Conservation (phyloP, 2,797 vertebrate genomes). For the Rachycentron canadum region DNA sequence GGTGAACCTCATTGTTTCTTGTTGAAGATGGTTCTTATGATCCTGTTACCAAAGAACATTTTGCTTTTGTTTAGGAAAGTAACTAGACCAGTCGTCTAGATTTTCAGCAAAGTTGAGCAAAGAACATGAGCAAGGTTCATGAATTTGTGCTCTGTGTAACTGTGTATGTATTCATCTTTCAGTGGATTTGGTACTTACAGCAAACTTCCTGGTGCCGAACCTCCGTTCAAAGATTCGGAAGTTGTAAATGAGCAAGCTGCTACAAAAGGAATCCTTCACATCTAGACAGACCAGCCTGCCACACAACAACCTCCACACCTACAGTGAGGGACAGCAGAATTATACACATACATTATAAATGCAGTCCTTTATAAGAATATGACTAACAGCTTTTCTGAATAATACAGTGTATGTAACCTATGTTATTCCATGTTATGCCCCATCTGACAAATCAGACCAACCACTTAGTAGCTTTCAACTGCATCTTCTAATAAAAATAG, state of each 20-base stretch:
- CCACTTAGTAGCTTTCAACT: not conserved
- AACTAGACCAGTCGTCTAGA: no score
- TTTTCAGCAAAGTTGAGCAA: not conserved
- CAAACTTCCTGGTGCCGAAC: slow-evolving; percentile 95
- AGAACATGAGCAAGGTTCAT: not conserved
- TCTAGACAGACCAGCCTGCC: slow-evolving; percentile 94
- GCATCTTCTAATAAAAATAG: no score
- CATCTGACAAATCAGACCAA: not conserved
- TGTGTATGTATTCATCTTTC: not conserved
- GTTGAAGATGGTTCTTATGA: not conserved
- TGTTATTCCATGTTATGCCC: not conserved
- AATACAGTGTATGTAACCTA: not conserved
- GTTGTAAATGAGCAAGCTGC: slow-evolving; percentile 96
- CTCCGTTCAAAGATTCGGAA: slow-evolving; percentile 97
- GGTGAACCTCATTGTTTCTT: not conserved
- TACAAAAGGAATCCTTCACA: slow-evolving; percentile 96
- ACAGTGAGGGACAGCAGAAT: slow-evolving; percentile 29
- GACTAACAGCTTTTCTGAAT: not conserved
- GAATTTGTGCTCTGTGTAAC: not conserved
- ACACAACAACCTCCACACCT: slow-evolving; percentile 93
- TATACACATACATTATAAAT: not conserved
- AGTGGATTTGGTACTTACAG: slow-evolving; percentile 85
- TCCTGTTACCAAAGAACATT: not conserved
- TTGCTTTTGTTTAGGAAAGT: slow-evolving; percentile 2
- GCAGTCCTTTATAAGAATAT: not conserved